Evolutionary conservation across 2,888 invertebrate species (phyloP), one percentile per base, ranked within the genome.

Genomic region (Cephus nigrinus): DNA sequence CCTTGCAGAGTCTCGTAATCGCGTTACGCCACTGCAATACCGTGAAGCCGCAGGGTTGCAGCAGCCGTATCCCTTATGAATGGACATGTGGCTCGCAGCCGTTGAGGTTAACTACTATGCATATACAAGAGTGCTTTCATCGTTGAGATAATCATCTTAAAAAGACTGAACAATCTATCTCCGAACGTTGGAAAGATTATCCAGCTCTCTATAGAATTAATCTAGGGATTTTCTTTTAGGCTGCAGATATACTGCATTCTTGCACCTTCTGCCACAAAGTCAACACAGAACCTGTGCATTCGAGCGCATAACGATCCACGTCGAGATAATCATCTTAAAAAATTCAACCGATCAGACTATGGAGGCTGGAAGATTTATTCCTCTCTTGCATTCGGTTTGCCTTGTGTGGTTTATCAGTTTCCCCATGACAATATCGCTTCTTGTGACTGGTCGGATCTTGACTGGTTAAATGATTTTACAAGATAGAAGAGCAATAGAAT

Each of bases 11-110:
- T 55, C 9, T 55, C 9, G 9, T 2, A 55, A 55, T 23, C 23
- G 23, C 32, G n/a, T 75, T 81, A 84, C 84, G 83, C 83, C 81
- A 80, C 30, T 83, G 82, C 73, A 40, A 34, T 83, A 40, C 40
- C 75, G 33, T 75, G 23, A 23, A 71, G 75, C 71, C 30, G 34
- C 68, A 74, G 30, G 80, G 68, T 5, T 76, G 76, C 73, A 80
- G 78, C 77, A 80, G 78, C 36, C 76, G 35, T 79, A 81, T 75
- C 76, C 78, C 82, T 82, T 68, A 74, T 81, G 79, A 83, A 82
- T 40, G 80, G 82, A 86, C 86, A 86, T 82, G 78, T 86, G 84
- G 81, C 69, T 71, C 69, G 75, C 82, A 86, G 83, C 81, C 82
- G 80, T 75, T 76, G 30, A 15, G 35, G 34, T 74, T 74, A 36